Percentiles rank a stretch among this genome's conserved stretches.
Evolutionary conservation across 2,888 invertebrate species (phyloP).

Genomic region (Psococerastis gibbosa): DNA sequence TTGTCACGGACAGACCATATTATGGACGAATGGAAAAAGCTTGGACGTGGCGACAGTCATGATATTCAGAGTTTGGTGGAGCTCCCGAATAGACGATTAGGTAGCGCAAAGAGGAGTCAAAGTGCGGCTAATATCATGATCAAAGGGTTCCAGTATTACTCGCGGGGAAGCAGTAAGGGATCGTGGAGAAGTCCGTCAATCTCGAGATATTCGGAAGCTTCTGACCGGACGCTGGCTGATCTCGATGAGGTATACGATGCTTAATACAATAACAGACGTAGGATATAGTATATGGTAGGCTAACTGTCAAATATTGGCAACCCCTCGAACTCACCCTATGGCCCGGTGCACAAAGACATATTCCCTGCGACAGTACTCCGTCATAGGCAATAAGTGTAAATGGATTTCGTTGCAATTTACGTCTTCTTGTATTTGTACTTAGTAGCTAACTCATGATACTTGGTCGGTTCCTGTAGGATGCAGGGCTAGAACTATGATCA

Average conservation of each 20-base stretch:
- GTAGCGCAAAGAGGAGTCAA: slow-evolving; percentile 21
- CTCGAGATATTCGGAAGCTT: slow-evolving; percentile 7
- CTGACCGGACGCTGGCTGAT: slow-evolving; percentile 14
- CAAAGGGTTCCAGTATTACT: slow-evolving; percentile 52
- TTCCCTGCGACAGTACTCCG: too few relatives aligned
- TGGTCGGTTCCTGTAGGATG: too few relatives aligned
- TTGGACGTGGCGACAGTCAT: slow-evolving; percentile 33
- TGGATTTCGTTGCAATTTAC: too few relatives aligned
- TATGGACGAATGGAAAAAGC: slow-evolving; percentile 62
- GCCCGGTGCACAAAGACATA: too few relatives aligned
- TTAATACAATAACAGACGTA: too few relatives aligned
- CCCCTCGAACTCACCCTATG: too few relatives aligned
- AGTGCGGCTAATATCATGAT: slow-evolving; percentile 70
- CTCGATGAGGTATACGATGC: slow-evolving; percentile 18
- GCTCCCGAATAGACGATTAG: slow-evolving; percentile 9
- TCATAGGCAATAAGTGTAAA: too few relatives aligned
- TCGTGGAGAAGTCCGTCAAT: slow-evolving; percentile 10
- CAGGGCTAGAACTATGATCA: too few relatives aligned
- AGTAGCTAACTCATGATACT: too few relatives aligned
- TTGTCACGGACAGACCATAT: slow-evolving; percentile 68
- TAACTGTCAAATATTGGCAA: too few relatives aligned
- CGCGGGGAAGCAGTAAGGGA: slow-evolving; percentile 10
- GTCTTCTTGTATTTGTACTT: too few relatives aligned
- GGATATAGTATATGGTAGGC: too few relatives aligned
- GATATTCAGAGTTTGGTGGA: slow-evolving; percentile 18